Percentiles rank a stretch among this genome's conserved stretches.
Evolutionary conservation across 2,888 invertebrate species (phyloP).

Genomic region (Melipona bicolor): DNA sequence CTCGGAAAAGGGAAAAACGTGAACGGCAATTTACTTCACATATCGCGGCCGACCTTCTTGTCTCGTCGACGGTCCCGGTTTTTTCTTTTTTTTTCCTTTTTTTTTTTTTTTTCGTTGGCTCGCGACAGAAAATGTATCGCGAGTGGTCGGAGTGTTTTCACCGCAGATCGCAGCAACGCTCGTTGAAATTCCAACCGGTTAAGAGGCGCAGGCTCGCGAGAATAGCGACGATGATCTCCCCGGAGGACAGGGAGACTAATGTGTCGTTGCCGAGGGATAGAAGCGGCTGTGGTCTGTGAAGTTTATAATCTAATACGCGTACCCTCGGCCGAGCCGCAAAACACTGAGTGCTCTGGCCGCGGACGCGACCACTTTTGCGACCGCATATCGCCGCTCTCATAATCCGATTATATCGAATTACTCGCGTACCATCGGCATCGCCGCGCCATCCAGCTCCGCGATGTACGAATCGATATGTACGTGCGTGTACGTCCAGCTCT

Average conservation of each 20-base stretch:
- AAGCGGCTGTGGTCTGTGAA: conserved; percentile 79
- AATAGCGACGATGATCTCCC: conserved; percentile 67
- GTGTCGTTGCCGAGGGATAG: conserved; percentile 72
- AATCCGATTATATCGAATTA: conserved; percentile 83
- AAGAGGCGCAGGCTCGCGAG: conserved; percentile 46
- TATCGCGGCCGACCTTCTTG: not conserved
- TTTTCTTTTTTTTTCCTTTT: too few species aligned
- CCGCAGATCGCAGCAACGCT: conserved; percentile 45
- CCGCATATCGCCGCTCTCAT: conserved; percentile 80
- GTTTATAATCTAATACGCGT: conserved; percentile 83
- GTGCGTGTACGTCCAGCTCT: conserved; percentile 31
- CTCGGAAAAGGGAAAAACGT: not conserved
- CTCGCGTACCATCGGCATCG: conserved; percentile 72
- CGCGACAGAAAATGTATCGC: not conserved
- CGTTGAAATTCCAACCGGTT: conserved; percentile 68
- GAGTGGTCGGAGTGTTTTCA: conserved; percentile 1
- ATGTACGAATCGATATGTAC: conserved; percentile 66
- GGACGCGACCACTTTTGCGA: conserved; percentile 79
- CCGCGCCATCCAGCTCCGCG: conserved; percentile 28
- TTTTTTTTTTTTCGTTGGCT: not conserved
- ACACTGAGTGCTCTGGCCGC: conserved; percentile 82
- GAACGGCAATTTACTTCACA: conserved; percentile 8
- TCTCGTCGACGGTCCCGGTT: not conserved
- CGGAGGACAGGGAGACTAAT: conserved; percentile 74
- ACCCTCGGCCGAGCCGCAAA: conserved; percentile 76